Evolutionary conservation across 2,888 invertebrate species (phyloP).

Genomic region (Hyposoter didymator): DNA sequence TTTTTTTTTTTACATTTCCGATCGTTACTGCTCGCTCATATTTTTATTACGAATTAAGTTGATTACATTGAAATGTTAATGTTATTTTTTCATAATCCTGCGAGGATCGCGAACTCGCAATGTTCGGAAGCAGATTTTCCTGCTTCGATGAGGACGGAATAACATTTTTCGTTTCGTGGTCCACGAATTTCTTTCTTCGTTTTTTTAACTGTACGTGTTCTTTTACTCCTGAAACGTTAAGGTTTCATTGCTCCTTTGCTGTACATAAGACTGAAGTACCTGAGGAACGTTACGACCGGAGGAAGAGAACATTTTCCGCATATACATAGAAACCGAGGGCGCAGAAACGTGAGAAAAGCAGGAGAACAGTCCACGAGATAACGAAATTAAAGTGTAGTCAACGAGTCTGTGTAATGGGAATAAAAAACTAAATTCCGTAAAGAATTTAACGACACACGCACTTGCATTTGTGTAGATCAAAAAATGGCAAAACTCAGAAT

Average conservation of each 20-base stretch:
- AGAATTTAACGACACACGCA: conserved; percentile 56
- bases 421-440: conserved; percentile 44
- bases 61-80: not conserved
- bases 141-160: not conserved
- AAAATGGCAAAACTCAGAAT: not conserved
- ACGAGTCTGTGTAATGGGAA: conserved; percentile 11
- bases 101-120: not conserved
- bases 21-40: not conserved
- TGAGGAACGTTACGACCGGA: conserved; percentile 47
- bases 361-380: conserved; percentile 25
- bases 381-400: conserved; percentile 37
- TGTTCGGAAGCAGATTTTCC: not conserved
- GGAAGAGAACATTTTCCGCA: conserved; percentile 13
- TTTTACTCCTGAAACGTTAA: conserved; percentile 65
- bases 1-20: not conserved
- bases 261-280: conserved; percentile 49
- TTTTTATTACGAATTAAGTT: not conserved
- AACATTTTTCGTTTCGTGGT: not conserved
- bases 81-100: not conserved
- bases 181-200: not conserved
- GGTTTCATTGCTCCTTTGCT: conserved; percentile 56
- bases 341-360: conserved; percentile 19
- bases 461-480: conserved; percentile 15
- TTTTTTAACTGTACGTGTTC: conserved; percentile 38
- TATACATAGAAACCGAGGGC: not conserved